Evolutionary conservation across 2,113 vertebrate genomes (phyloP).

Genomic region (Dermatemys mawii): DNA sequence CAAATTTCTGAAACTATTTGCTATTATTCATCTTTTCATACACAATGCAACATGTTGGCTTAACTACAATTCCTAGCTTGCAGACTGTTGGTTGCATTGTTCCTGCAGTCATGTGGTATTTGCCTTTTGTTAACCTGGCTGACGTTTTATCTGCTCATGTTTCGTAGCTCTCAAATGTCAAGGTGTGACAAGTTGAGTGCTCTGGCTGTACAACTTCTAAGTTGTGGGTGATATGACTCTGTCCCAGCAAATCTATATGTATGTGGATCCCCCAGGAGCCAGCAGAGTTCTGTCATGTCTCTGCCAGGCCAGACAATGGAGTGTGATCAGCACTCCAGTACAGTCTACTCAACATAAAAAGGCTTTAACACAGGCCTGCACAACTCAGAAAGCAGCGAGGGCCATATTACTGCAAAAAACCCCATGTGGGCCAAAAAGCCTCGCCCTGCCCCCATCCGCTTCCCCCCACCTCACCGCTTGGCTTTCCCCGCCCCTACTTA

Average conservation of each 20-base stretch:
- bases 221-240: not conserved
- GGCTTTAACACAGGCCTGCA: too few species aligned
- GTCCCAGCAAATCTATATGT: not conserved
- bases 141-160: not conserved
- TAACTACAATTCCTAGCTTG: constrained; percentile 51
- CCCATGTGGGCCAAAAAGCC: too few species aligned
- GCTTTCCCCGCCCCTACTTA: too few species aligned
- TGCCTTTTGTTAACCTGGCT: not conserved
- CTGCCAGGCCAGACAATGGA: not conserved
- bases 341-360: not conserved
- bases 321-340: not conserved
- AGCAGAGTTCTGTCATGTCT: not conserved
- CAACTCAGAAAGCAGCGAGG: too few species aligned
- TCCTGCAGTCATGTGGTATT: constrained; percentile 7
- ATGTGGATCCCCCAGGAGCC: not conserved
- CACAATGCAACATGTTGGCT: constrained; percentile 71
- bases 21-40: constrained; percentile 73
- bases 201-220: not conserved
- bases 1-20: constrained; percentile 74
- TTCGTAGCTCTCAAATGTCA: constrained; percentile 23
- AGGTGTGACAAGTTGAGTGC: not conserved
- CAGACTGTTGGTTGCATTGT: constrained; percentile 41
- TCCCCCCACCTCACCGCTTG: too few species aligned
- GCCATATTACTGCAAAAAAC: too few species aligned
- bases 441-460: too few species aligned